Evolutionary conservation across 2,797 vertebrate genomes (phyloP), one percentile per base, ranked within the genome.

Genomic region (Antrozous pallidus): DNA sequence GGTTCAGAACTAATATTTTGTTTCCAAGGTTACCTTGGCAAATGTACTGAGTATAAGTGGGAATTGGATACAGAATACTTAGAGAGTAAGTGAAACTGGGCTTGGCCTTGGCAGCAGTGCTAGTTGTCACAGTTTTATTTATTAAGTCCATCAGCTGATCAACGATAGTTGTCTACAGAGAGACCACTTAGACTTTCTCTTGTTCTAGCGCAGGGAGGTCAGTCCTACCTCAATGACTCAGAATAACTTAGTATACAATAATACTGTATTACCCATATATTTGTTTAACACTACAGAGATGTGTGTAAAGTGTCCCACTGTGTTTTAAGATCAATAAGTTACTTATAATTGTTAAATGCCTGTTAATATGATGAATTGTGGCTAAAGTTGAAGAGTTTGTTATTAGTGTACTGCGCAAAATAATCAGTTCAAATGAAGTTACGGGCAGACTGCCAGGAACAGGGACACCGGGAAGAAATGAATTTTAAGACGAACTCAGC

Each of bases 401-500:
- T 58, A 82, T 78, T 87, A 82, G 2, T 42, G 8, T 74, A 16
- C n/a, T 58, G 42, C 86, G 45, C 6, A 89, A 92, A 92, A 92
- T 81, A 84, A 90, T 80, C 36, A 79, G 47, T 88, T 87, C 54
- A 96, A 94, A 77, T 89, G 33, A 83, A 91, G 69, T 90, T 71
- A 51, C 45, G 82, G 56, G 28, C 31, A 10, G 45, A 77, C 12
- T 47, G 45, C 63, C 63, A 63, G 7, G 31, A 54, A 14, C 40
- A 83, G 49, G 24, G 40, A 42, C 67, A 93, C 94, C 82, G 17
- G 28, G 26, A 54, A 95, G 77, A 95, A 95, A 90, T 87, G 86
- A 96, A 63, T 65, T 96, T 97, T 92, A 80, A 93, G 90, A 91
- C 82, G 40, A 95, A 16, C 51, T 94, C 77, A 67, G 80, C 13